A percentile compares a stretch with the other conserved stretches of the same genome.
Evolutionary conservation across 2,797 vertebrate genomes (phyloP).

Genomic region (Nothura maculosa): DNA sequence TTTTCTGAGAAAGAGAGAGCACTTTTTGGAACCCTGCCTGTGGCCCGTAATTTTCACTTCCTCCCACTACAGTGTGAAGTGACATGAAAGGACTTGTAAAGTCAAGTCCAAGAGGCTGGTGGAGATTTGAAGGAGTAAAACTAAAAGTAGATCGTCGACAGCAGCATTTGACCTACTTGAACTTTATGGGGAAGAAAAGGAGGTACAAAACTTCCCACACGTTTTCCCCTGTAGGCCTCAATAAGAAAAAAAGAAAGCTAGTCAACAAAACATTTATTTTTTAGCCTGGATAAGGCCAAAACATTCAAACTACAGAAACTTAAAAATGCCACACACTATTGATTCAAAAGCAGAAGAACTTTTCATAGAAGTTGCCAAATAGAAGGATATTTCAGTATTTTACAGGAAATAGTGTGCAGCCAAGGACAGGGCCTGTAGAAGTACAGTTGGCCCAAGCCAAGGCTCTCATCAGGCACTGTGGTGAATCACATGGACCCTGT

Average conservation of each 20-base stretch:
- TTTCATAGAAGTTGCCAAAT: neutral
- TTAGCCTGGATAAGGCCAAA: neutral
- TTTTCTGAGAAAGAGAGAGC: constrained; percentile 50
- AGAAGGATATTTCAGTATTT: neutral
- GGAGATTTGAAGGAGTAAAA: constrained; percentile 21
- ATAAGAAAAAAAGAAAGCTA: neutral
- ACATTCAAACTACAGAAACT: neutral
- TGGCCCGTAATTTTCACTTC: constrained; percentile 71
- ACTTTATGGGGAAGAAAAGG: neutral
- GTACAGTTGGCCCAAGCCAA: rapidly evolving
- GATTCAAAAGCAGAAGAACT: neutral
- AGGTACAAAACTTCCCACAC: neutral
- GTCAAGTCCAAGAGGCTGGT: constrained; percentile 56
- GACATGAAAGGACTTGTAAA: constrained; percentile 68
- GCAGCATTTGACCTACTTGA: constrained; percentile 28
- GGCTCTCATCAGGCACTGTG: neutral
- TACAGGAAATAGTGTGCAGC: neutral
- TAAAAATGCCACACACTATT: neutral
- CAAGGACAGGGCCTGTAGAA: neutral
- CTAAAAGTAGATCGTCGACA: neutral
- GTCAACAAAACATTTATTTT: neutral
- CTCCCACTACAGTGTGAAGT: constrained; percentile 37
- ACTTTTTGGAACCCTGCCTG: constrained; percentile 69
- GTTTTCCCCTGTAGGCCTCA: neutral
- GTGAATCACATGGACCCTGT: neutral